phyloP scores from a whole-genome alignment of 1,140 invertebrate genomes.

The Planococcus citri region DNA sequence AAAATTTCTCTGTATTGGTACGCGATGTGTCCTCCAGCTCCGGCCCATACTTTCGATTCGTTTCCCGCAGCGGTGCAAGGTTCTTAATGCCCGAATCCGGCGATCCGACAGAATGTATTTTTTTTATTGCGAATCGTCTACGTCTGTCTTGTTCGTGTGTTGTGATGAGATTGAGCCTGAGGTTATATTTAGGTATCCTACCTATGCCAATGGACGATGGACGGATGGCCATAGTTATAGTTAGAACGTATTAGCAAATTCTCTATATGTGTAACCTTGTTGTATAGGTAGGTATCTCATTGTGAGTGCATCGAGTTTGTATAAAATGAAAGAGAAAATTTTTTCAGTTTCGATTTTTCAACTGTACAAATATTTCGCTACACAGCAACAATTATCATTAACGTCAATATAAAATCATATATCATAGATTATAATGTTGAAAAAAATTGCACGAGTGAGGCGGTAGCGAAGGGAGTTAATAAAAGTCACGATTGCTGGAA shows the following conservation, averaged over 20 bases:
- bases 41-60: not conserved
- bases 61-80: not conserved
- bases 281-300: too few species aligned
- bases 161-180: not conserved
- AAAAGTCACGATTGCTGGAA: not conserved
- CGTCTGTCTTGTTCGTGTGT: too few species aligned
- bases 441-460: not conserved
- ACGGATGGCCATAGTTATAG: too few species aligned
- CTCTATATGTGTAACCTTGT: too few species aligned
- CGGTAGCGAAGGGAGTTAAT: not conserved
- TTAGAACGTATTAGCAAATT: too few species aligned
- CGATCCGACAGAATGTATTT: too few species aligned
- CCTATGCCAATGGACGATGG: too few species aligned
- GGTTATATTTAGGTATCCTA: not conserved
- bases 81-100: not conserved
- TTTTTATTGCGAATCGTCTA: too few species aligned
- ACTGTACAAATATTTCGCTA: not conserved
- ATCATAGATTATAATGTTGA: not conserved
- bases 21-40: too few species aligned
- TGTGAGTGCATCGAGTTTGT: too few species aligned
- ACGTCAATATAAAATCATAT: not conserved
- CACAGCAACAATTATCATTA: not conserved
- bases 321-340: not conserved
- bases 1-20: too few species aligned
- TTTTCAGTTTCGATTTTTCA: not conserved